Conservation (phyloP, 2,113 vertebrate species). For the Electrona antarctica region DNA sequence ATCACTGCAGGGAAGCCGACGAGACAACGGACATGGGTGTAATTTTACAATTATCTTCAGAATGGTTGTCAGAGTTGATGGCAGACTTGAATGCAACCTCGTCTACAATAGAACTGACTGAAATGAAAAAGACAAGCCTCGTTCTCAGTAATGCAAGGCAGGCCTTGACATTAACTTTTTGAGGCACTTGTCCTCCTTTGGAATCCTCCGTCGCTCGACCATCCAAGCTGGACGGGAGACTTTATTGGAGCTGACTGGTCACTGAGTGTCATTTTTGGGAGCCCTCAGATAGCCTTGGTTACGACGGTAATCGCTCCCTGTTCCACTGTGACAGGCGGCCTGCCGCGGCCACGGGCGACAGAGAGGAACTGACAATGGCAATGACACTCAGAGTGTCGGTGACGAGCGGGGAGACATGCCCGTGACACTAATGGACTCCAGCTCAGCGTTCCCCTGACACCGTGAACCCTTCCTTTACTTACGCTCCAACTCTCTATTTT, state of each 20-base stretch:
- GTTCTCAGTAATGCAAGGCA: constrained; percentile 15
- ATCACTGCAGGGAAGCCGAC: constrained; percentile 12
- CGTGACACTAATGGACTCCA: constrained; percentile 68
- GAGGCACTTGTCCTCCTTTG: background rate
- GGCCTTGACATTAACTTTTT: background rate
- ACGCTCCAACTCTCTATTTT: constrained; percentile 10
- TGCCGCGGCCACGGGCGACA: background rate
- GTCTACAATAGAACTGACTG: background rate
- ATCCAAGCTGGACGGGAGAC: constrained; percentile 18
- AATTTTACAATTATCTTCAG: too few relatives aligned
- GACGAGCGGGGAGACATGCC: constrained; percentile 39
- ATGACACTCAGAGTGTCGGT: constrained; percentile 51
- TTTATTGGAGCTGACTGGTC: constrained; percentile 40
- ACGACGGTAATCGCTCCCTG: constrained; percentile 48
- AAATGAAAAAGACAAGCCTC: background rate
- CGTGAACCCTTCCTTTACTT: constrained; percentile 28
- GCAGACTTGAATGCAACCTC: constrained; percentile 10
- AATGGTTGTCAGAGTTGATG: background rate
- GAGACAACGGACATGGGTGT: constrained; percentile 12
- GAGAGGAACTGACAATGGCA: constrained; percentile 51
- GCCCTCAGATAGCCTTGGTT: constrained; percentile 20
- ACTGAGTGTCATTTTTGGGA: constrained; percentile 32
- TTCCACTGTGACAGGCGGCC: constrained; percentile 48
- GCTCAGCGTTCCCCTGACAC: constrained; percentile 47
- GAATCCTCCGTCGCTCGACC: background rate